phyloP scores from a whole-genome alignment of 2,888 invertebrate species.

The Napeogenes sylphis region DNA sequence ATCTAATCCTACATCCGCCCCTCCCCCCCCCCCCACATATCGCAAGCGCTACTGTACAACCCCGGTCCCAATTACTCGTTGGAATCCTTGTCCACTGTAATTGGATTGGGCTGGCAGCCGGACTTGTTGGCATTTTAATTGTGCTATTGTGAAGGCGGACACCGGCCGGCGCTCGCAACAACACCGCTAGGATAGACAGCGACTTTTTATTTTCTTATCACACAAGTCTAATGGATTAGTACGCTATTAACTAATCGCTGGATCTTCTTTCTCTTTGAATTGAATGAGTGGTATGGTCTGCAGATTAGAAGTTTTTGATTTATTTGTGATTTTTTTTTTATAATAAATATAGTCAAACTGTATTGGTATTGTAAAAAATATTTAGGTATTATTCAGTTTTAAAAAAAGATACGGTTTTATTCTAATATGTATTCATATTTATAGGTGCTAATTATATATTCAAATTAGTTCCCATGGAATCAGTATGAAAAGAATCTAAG shows the following conservation, averaged over 20 bases:
- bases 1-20: constrained; percentile 20
- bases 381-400: too few species aligned
- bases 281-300: constrained; percentile 7
- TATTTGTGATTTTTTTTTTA: too few species aligned
- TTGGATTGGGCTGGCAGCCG: constrained; percentile 75
- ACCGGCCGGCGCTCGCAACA: constrained; percentile 58
- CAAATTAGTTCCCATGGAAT: constrained; percentile 50
- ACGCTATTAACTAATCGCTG: constrained; percentile 36
- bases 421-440: neutral
- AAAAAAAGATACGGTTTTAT: neutral
- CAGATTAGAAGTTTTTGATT: neutral
- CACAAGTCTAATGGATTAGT: constrained; percentile 44
- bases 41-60: constrained; percentile 57
- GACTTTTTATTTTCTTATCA: constrained; percentile 57
- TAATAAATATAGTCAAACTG: too few species aligned
- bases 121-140: constrained; percentile 79
- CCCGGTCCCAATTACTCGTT: constrained; percentile 73
- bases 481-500: constrained; percentile 38
- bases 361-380: too few species aligned
- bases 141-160: constrained; percentile 75
- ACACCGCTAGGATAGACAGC: constrained; percentile 59
- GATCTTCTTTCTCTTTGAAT: constrained; percentile 20
- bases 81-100: constrained; percentile 76
- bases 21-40: constrained; percentile 53
- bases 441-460: constrained; percentile 2